Percentiles rank a stretch among this genome's conserved stretches.
Conservation (phyloP, 2,113 vertebrate species). For the Onychostoma macrolepis region DNA sequence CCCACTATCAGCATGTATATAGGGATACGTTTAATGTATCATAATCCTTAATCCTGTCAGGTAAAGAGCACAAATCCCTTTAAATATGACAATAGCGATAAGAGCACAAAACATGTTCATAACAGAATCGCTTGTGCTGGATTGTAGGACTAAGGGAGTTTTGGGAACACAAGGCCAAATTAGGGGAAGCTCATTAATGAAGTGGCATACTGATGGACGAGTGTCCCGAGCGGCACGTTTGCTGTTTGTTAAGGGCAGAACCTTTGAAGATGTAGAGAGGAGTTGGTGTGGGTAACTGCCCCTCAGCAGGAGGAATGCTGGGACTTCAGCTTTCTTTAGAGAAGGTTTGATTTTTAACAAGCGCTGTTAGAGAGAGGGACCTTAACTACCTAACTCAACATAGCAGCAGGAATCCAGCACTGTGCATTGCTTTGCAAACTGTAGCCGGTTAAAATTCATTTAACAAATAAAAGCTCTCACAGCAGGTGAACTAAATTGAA, state of each 20-base stretch:
- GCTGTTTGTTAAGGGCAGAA: slow-evolving; percentile 24
- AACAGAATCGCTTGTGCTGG: slow-evolving; percentile 8
- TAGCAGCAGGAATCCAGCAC: background rate
- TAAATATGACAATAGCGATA: slow-evolving; percentile 51
- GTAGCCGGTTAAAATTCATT: background rate
- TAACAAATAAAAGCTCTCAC: background rate
- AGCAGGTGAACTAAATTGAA: background rate
- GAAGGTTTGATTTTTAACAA: slow-evolving; percentile 53
- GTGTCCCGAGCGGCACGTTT: background rate
- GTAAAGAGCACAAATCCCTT: slow-evolving; percentile 49
- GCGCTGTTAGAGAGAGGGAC: background rate
- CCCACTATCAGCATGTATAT: slow-evolving; percentile 30
- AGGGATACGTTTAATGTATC: slow-evolving; percentile 48
- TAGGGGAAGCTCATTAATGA: background rate
- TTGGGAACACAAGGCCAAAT: background rate
- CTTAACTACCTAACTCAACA: background rate
- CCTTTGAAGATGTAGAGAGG: slow-evolving; percentile 16
- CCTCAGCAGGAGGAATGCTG: slow-evolving; percentile 40
- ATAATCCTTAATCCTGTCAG: slow-evolving; percentile 55
- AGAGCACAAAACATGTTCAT: slow-evolving; percentile 48
- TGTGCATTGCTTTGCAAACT: slow-evolving; percentile 19
- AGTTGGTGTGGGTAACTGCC: background rate
- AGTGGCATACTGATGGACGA: background rate
- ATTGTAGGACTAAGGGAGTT: background rate
- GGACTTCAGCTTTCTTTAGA: slow-evolving; percentile 42